phyloP scores from a whole-genome alignment of 1,140 invertebrate species.

The Temnothorax longispinosus region DNA sequence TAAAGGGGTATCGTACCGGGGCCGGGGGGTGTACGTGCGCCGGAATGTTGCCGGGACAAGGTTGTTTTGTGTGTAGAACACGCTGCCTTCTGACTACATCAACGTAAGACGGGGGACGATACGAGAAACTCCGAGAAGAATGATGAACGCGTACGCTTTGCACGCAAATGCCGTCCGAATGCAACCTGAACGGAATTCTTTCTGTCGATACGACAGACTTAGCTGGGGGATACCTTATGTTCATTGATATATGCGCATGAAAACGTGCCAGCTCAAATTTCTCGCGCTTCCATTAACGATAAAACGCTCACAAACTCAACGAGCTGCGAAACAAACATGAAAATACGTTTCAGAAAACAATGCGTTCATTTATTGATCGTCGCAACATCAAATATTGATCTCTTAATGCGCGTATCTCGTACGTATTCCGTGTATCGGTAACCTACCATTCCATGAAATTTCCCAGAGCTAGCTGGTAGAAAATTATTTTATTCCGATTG shows the following conservation, averaged over 20 bases:
- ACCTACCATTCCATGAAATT: slow-evolving; percentile 20
- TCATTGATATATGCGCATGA: background rate
- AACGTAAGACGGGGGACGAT: slow-evolving; percentile 13
- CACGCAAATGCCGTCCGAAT: background rate
- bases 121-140: background rate
- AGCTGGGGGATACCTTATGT: background rate
- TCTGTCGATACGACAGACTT: background rate
- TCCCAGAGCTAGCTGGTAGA: slow-evolving; percentile 1
- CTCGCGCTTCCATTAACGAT: background rate
- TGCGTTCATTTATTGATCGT: slow-evolving; percentile 18
- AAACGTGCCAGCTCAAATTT: slow-evolving; percentile 1
- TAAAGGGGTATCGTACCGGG: slow-evolving; percentile 38
- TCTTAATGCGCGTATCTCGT: slow-evolving; percentile 27
- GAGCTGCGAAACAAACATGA: slow-evolving; percentile 12
- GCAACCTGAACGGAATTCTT: slow-evolving; percentile 3
- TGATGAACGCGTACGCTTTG: background rate
- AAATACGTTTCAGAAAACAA: slow-evolving; percentile 20
- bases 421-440: slow-evolving; percentile 23
- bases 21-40: background rate
- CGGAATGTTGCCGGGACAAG: slow-evolving; percentile 17
- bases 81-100: slow-evolving; percentile 21
- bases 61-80: slow-evolving; percentile 36
- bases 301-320: background rate
- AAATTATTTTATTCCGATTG: slow-evolving; percentile 41
- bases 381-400: slow-evolving; percentile 32